Conservation (phyloP, 2,888 invertebrate species). For the Fragum fragum region DNA sequence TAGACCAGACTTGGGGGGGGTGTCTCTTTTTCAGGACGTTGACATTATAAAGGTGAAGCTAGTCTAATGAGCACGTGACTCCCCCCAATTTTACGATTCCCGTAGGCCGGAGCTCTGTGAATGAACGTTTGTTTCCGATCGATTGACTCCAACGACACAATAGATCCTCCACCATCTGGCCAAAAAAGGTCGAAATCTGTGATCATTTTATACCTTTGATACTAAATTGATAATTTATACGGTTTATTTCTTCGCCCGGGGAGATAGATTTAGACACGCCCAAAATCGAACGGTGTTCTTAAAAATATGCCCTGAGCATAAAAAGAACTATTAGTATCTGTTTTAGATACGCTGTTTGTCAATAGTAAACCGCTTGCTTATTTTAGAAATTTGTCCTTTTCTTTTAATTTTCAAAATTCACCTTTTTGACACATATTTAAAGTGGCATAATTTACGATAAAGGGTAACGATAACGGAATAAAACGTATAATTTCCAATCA, state of each 20-base stretch:
- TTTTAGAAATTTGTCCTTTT: too few relatives aligned
- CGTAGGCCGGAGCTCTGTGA: conserved; percentile 39
- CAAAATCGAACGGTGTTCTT: background rate
- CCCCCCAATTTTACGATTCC: conserved; percentile 45
- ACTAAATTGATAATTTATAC: conserved; percentile 67
- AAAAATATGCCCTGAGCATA: too few relatives aligned
- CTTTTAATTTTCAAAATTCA: too few relatives aligned
- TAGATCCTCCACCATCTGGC: conserved; percentile 56
- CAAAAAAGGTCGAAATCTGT: conserved; percentile 43
- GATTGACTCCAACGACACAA: conserved; percentile 59
- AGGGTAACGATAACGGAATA: conserved; percentile 21
- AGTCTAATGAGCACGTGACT: conserved; percentile 45
- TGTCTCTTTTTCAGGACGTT: background rate
- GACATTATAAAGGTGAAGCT: background rate
- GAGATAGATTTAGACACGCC: background rate
- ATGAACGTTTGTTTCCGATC: conserved; percentile 64
- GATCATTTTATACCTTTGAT: conserved; percentile 61
- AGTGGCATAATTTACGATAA: background rate
- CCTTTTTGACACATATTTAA: too few relatives aligned
- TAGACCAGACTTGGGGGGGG: too few relatives aligned
- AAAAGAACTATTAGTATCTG: too few relatives aligned
- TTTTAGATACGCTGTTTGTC: too few relatives aligned
- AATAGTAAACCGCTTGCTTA: too few relatives aligned
- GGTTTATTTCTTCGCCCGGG: conserved; percentile 29
- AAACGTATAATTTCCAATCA: conserved; percentile 52